These are phyloP conservation scores for Aporrectodea caliginosa DNA, from an alignment of 1,140 invertebrate species.

Conservation along the genomic window DNA sequence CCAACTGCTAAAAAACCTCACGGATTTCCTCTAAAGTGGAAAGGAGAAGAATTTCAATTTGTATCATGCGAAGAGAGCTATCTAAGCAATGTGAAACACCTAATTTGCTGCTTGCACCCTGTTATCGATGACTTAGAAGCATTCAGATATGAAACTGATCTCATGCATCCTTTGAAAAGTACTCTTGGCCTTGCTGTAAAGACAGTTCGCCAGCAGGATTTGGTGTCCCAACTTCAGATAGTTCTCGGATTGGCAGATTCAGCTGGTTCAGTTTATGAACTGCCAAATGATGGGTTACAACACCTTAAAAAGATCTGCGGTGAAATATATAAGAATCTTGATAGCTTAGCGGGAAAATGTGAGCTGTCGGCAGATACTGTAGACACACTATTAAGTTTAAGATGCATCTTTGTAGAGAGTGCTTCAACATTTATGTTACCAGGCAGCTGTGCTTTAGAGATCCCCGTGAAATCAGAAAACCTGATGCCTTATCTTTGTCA, in stretches of 20 bases:
- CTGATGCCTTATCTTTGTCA: background rate
- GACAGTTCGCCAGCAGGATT: background rate
- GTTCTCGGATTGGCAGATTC: background rate
- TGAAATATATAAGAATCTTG: background rate
- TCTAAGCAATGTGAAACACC: background rate
- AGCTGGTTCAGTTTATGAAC: background rate
- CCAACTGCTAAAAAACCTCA: conserved; percentile 4
- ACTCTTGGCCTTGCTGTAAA: background rate
- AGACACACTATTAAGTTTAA: background rate
- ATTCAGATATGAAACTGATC: background rate
- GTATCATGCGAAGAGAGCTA: conserved; percentile 9
- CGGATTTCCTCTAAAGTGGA: conserved; percentile 4
- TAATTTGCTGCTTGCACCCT: background rate
- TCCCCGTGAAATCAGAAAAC: background rate
- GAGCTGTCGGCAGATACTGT: background rate
- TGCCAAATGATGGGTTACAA: background rate
- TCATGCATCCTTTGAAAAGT: background rate
- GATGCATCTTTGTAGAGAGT: background rate
- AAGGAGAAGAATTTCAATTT: background rate
- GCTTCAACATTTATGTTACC: background rate
- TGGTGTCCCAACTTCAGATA: background rate
- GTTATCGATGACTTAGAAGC: background rate
- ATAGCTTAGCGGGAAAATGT: background rate
- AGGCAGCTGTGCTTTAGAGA: background rate
- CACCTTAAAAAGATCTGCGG: background rate